A percentile compares a stretch with the other conserved stretches of the same genome.
Evolutionary conservation across 2,888 invertebrate species (phyloP).

Genomic region (Sphaerophoria taeniata): DNA sequence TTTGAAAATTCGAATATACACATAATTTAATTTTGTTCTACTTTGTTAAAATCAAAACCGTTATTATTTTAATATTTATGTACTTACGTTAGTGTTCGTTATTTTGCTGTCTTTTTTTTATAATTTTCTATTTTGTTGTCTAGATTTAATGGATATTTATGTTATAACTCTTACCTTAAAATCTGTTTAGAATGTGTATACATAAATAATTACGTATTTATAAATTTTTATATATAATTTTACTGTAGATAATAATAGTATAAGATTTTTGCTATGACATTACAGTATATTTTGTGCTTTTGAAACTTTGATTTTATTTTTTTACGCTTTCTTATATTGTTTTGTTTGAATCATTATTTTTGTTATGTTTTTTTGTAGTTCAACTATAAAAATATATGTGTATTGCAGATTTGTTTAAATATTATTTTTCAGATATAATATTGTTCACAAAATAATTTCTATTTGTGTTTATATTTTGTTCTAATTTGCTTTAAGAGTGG

Average conservation of each 20-base stretch:
- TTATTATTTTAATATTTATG: slow-evolving; percentile 6
- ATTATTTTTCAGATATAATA: slow-evolving; percentile 47
- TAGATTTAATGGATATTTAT: slow-evolving; percentile 39
- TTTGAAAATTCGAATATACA: slow-evolving; percentile 36
- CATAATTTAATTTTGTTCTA: slow-evolving; percentile 34
- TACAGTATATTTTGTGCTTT: slow-evolving; percentile 74
- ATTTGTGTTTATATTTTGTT: slow-evolving; percentile 22
- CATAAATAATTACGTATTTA: slow-evolving; percentile 44
- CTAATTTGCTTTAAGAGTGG: slow-evolving; percentile 36
- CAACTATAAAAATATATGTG: slow-evolving; percentile 68
- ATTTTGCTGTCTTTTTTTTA: slow-evolving; percentile 40
- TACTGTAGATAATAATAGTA: slow-evolving; percentile 29
- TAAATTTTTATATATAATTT: slow-evolving; percentile 21
- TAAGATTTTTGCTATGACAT: slow-evolving; percentile 53
- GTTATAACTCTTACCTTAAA: slow-evolving; percentile 25
- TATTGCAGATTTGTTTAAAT: slow-evolving; percentile 43
- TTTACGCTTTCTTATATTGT: slow-evolving; percentile 3
- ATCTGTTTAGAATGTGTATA: slow-evolving; percentile 41
- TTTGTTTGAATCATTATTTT: slow-evolving; percentile 2
- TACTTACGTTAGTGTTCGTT: slow-evolving; percentile 5
- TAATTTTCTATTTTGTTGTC: slow-evolving; percentile 29
- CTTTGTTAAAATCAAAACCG: slow-evolving; percentile 50
- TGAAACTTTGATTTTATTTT: slow-evolving; percentile 58
- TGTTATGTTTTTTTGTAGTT: slow-evolving; percentile 53
- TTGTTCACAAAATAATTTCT: slow-evolving; percentile 70